Base-by-base conservation (phyloP, 1,140 invertebrate species). In the Rhynchophorus ferrugineus region DNA sequence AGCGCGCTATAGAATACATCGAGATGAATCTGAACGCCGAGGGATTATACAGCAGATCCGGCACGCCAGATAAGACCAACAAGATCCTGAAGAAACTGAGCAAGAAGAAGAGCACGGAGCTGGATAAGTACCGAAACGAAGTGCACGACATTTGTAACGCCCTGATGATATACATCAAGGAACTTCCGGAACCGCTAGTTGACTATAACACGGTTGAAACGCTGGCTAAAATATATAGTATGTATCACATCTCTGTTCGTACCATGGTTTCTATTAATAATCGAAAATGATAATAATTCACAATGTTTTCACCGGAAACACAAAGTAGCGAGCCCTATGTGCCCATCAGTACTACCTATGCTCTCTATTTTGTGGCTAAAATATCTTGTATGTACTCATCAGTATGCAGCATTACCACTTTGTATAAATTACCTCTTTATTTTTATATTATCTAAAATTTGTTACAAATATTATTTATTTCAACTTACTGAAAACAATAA, bases 101-200 rank as follows among this genome's bases (percentile, higher is more conserved):
- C 34, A 62, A 61, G 38, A 49, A 57, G 18, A 61, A 64, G 44
- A 41, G 59, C n/a, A 43, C 29, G 13, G 59, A 62, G 13, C 13
- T 61, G 17, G 57, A 62, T 11, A 58, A 58, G 21, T 41, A 54
- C 24, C 62, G 58, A 46, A 59, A 48, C 34, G 62, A 64, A 22
- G 44, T 61, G 2, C 44, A 61, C 39, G 62, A 62, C 7, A 42
- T 59, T 13, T 53, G 50, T 16, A 57, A 61, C 9, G 54, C 58
- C 13, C 35, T 64, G 14, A 62, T 58, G 21, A 62, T 59, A 46
- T 64, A 57, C 51, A 20, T 64, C 8, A 55, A 50, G 21, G 50
- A 60, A 11, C 39, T 53, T 29, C 85, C 85, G 63, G 87, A 92
- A 61, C 90, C 91, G 1, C 73, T 95, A 2, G 88, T 96, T 64